These are phyloP conservation scores for Enteromius mattozi DNA, from an alignment of 2,797 vertebrate genomes.

Conservation along the genomic window DNA sequence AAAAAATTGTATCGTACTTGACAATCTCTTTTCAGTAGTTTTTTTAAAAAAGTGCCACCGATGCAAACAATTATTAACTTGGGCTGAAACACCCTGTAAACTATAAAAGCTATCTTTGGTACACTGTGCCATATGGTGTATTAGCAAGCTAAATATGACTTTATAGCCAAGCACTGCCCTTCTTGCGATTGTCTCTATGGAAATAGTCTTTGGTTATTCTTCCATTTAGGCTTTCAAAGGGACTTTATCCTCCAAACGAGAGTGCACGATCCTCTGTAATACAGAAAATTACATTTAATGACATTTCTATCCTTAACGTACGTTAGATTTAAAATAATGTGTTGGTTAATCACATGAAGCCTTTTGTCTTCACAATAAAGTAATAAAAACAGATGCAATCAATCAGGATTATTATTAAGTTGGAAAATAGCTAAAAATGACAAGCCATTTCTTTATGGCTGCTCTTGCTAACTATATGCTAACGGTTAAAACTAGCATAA, in stretches of 20 bases:
- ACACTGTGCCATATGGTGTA: slow-evolving; percentile 5
- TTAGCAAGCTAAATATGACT: slow-evolving; percentile 30
- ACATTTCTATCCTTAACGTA: background rate
- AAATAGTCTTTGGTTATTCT: slow-evolving; percentile 26
- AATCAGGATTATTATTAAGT: background rate
- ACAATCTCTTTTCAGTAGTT: slow-evolving; percentile 38
- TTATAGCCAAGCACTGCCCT: background rate
- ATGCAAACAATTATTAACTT: slow-evolving; percentile 15
- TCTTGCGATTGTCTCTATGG: background rate
- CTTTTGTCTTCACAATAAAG: background rate
- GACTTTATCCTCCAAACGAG: background rate
- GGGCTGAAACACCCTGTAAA: background rate
- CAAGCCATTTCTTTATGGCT: background rate
- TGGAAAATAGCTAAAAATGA: background rate
- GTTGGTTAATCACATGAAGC: background rate
- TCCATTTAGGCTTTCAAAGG: slow-evolving; percentile 20
- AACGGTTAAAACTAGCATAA: slow-evolving; percentile 1
- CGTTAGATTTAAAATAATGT: background rate
- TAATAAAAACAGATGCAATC: background rate
- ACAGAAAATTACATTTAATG: background rate
- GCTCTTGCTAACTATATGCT: background rate
- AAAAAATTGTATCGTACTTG: background rate
- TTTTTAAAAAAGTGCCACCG: slow-evolving; percentile 43
- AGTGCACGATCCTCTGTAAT: slow-evolving; percentile 46
- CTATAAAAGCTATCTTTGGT: slow-evolving; percentile 16